These are phyloP conservation scores for Alethe diademata DNA, from an alignment of 2,113 vertebrate genomes.

Conservation along the genomic window DNA sequence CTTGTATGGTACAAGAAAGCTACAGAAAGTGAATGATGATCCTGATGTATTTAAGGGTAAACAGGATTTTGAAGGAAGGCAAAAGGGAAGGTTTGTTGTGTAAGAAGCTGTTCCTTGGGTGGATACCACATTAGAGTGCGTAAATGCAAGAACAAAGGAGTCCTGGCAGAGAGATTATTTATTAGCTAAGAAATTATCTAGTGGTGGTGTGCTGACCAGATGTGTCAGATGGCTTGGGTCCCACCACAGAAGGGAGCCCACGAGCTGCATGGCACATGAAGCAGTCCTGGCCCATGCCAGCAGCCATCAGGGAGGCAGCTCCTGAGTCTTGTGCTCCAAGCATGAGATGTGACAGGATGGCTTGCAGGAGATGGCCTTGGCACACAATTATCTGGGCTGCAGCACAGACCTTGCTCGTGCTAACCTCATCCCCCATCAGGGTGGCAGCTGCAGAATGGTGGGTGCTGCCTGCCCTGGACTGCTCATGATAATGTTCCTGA, in stretches of 20 bases:
- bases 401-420: background rate
- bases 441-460: background rate
- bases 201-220: background rate
- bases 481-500: background rate
- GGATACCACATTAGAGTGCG: background rate
- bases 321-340: background rate
- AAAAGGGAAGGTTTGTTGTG: background rate
- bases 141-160: background rate
- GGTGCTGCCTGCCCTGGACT: background rate
- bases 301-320: background rate
- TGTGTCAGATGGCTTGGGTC: background rate
- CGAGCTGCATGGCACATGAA: background rate
- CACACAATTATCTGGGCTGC: background rate
- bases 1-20: background rate
- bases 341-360: background rate
- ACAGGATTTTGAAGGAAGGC: background rate
- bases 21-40: background rate
- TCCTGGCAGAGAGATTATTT: background rate
- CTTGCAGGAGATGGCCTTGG: background rate
- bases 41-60: background rate
- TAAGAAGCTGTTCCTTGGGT: background rate
- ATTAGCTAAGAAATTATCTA: background rate
- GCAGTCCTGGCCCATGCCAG: background rate
- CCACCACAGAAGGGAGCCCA: background rate
- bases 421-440: background rate